These are phyloP conservation scores for Enteromius radiatus DNA, from an alignment of 2,797 vertebrate genomes.

Conservation along the genomic window DNA sequence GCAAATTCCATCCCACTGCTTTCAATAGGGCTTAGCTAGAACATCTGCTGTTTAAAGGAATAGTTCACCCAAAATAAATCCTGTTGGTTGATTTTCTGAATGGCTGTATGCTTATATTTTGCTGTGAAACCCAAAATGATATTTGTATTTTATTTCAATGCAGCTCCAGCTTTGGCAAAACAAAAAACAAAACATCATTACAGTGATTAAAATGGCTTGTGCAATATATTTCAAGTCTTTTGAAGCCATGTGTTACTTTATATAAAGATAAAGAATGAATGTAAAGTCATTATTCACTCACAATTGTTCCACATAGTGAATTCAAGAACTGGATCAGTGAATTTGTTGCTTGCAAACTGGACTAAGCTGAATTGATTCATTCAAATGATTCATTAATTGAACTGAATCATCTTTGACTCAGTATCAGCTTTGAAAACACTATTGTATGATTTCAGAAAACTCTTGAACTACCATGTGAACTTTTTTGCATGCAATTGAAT, in stretches of 20 bases:
- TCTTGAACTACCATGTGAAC: neutral
- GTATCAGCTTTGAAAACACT: neutral
- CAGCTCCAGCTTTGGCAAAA: neutral
- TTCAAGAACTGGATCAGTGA: neutral
- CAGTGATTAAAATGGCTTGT: neutral
- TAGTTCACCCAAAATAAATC: neutral
- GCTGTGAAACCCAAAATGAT: neutral
- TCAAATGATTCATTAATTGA: neutral
- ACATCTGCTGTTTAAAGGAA: constrained; percentile 31
- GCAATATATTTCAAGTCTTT: neutral
- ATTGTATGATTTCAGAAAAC: neutral
- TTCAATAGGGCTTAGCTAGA: constrained; percentile 9
- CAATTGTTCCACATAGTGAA: neutral
- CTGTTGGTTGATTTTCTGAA: neutral
- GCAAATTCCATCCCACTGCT: constrained; percentile 46
- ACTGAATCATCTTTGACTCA: neutral
- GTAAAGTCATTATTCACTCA: neutral
- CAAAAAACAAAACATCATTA: neutral
- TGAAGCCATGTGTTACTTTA: neutral
- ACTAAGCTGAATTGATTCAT: neutral
- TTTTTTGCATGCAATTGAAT: neutral
- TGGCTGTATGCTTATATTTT: neutral
- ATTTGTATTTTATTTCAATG: neutral
- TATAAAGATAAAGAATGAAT: neutral
- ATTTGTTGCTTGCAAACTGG: neutral